Evolutionary conservation across 2,113 vertebrate genomes (phyloP), one percentile per base, ranked within the genome.

Genomic region (Mus spicilegus): DNA sequence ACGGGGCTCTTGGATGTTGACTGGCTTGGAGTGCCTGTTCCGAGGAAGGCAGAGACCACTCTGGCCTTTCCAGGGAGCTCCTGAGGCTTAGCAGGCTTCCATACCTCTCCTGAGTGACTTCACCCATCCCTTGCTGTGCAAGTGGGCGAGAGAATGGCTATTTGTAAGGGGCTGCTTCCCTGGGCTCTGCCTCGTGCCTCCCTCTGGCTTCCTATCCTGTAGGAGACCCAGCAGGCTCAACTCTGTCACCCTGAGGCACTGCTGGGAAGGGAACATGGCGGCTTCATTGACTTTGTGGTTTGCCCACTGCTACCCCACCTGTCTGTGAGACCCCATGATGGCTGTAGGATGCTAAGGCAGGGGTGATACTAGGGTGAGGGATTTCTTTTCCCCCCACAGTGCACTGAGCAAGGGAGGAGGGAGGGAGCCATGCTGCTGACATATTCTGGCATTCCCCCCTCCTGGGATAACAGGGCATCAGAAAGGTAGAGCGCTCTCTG

Each of bases 361-460:
- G 72, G 72, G 54, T 87, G 75, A 8, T 67, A 1, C 3, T n/a
- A 63, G 95, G 82, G 51, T 76, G 63, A 69, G 75, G 78, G 70
- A 16, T 84, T 26, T 63, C 9, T 54, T 91, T 54, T n/a, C 56
- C 51, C 89, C 84, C 96, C 78, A 54, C 56, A 67, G 87, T 92
- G 94, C 90, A 93, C 97, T 97, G 77, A 95, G 72, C 90, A 75
- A 82, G 19, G 72, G 72, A 49, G 28, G 94, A 56, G 76, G 93
- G 84, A 33, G 72, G 92, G 95, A 93, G 96, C 97, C 97, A 39
- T 97, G 97, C 97, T 98, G 97, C 97, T 98, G 97, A 95, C 95
- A 95, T 84, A 93, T 89, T 93, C 96, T 96, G 95, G 96, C 95
- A 92, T 95, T 92, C 87, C 87, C 87, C 87, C 51, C 82, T 90